Evolutionary conservation across 1,140 invertebrate species (phyloP).

Genomic region (Ditylenchus dipsaci): DNA sequence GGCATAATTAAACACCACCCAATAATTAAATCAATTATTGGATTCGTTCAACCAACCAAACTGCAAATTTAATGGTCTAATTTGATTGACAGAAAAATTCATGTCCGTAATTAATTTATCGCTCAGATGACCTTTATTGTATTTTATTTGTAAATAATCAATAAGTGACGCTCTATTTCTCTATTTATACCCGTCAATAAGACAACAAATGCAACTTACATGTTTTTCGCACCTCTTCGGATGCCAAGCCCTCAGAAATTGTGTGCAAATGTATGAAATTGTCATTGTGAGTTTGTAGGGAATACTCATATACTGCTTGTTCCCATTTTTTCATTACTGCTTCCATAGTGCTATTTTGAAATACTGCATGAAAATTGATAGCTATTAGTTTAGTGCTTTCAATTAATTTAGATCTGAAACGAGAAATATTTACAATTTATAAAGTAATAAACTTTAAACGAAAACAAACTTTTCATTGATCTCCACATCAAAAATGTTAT

Average conservation of each 20-base stretch:
- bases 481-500: constrained; percentile 54
- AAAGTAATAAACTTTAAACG: neutral
- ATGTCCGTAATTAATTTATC: too few relatives aligned
- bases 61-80: too few relatives aligned
- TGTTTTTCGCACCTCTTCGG: constrained; percentile 55
- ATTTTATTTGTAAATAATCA: too few relatives aligned
- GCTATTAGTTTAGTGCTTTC: constrained; percentile 47
- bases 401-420: constrained; percentile 47
- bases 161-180: too few relatives aligned
- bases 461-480: constrained; percentile 47
- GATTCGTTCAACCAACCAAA: too few relatives aligned
- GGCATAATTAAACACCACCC: too few relatives aligned
- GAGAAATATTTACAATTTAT: too few relatives aligned
- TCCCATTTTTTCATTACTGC: constrained; percentile 56
- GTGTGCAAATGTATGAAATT: constrained; percentile 46
- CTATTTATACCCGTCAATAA: too few relatives aligned
- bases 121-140: too few relatives aligned
- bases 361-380: constrained; percentile 57
- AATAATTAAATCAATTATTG: too few relatives aligned
- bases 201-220: constrained; percentile 20
- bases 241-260: constrained; percentile 54
- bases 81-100: too few relatives aligned
- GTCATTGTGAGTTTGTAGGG: constrained; percentile 43
- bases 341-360: constrained; percentile 43
- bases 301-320: constrained; percentile 50